Evolutionary conservation across 2,113 vertebrate genomes (phyloP).

Genomic region (Heteronetta atricapilla): DNA sequence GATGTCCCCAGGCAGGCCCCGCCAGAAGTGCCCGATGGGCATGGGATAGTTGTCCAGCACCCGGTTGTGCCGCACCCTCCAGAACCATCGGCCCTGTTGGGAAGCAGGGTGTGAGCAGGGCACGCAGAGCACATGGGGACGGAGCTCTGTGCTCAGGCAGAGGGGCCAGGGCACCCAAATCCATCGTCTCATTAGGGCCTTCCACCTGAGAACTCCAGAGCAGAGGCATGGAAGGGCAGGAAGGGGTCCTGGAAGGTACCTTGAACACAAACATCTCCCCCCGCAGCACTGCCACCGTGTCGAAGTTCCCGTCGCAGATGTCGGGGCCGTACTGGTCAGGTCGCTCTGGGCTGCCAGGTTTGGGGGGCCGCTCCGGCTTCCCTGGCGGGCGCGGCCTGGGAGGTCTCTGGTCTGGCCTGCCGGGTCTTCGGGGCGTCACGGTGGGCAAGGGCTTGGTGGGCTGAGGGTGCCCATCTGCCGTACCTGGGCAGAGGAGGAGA

Average conservation of each 20-base stretch:
- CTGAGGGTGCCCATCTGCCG: constrained; percentile 75
- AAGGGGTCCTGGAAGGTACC: constrained; percentile 65
- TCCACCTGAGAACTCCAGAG: neutral
- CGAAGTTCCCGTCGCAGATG: constrained; percentile 95
- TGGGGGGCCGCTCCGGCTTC: constrained; percentile 82
- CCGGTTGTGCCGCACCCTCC: constrained; percentile 91
- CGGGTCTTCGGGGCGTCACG: constrained; percentile 83
- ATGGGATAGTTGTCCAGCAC: constrained; percentile 97
- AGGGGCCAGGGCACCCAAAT: neutral
- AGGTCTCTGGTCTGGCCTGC: constrained; percentile 80
- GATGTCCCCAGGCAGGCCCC: constrained; percentile 88
- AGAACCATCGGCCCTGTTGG: constrained; percentile 92
- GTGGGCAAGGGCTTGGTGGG: constrained; percentile 86
- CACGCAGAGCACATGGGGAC: neutral
- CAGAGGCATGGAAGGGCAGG: neutral
- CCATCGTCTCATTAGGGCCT: neutral
- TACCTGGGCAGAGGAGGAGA: constrained; percentile 63
- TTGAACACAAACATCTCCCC: constrained; percentile 99
- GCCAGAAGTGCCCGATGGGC: constrained; percentile 95
- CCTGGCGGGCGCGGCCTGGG: constrained; percentile 60
- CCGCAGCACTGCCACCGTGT: constrained; percentile 89
- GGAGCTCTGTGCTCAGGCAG: neutral
- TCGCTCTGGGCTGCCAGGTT: constrained; percentile 76
- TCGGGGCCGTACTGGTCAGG: constrained; percentile 89
- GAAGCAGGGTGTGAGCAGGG: neutral